Conservation (phyloP, 92 coral and sea anemone species). For the Pocillopora meandrina region DNA sequence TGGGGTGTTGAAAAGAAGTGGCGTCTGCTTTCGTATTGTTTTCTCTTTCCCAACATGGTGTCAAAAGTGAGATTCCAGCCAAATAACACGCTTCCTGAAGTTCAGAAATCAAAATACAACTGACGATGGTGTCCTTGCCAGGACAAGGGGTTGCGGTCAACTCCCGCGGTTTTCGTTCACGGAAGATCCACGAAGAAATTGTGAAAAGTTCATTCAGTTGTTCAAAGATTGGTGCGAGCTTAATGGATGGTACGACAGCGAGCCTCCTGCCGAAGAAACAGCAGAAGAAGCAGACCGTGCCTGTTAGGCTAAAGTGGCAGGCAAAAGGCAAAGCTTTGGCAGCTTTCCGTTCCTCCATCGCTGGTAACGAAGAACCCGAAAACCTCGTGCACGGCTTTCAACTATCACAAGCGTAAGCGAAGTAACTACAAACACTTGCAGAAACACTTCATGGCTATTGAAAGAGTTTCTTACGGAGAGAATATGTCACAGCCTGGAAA, state of each 20-base stretch:
- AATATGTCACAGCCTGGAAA: conserved; percentile 57
- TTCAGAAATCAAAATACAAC: neutral
- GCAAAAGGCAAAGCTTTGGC: neutral
- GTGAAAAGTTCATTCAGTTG: conserved; percentile 47
- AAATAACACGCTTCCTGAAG: neutral
- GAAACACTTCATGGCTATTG: conserved; percentile 43
- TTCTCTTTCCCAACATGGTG: too few species aligned
- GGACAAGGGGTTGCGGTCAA: conserved; percentile 25
- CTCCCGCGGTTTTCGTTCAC: neutral
- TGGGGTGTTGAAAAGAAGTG: too few species aligned
- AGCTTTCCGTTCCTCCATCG: conserved; percentile 56
- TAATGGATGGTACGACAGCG: neutral
- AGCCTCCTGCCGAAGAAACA: too few species aligned
- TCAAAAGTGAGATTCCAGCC: neutral
- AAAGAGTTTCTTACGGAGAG: conserved; percentile 49
- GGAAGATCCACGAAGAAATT: conserved; percentile 32
- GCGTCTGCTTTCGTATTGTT: too few species aligned
- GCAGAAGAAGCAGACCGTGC: too few species aligned
- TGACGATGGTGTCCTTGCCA: conserved; percentile 6
- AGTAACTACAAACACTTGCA: conserved; percentile 43
- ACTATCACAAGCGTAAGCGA: conserved; percentile 39
- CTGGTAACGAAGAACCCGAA: conserved; percentile 52
- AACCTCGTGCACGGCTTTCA: conserved; percentile 52
- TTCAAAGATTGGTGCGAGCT: conserved; percentile 50
- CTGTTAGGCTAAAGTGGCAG: too few species aligned